These are phyloP conservation scores for Pseudomyrmex cubaensis DNA, from an alignment of 1,140 invertebrate genomes.

Conservation along the genomic window DNA sequence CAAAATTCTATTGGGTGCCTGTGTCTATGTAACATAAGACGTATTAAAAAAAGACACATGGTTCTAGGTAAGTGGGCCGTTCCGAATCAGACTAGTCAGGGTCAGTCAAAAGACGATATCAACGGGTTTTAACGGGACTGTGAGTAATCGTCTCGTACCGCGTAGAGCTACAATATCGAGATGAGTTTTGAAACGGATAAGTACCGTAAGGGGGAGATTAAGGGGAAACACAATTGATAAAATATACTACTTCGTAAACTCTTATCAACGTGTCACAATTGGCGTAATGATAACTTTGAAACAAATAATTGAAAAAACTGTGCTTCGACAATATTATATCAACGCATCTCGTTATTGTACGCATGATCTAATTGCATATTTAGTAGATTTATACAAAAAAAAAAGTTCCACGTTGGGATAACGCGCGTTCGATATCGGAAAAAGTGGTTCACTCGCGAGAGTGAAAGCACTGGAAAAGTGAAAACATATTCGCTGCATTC, in stretches of 20 bases:
- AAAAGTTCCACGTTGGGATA: neutral
- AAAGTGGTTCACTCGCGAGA: conserved; percentile 66
- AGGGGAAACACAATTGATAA: neutral
- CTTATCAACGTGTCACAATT: neutral
- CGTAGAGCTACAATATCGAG: conserved; percentile 46
- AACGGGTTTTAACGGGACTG: conserved; percentile 80
- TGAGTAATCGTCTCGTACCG: conserved; percentile 81
- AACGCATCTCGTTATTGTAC: neutral
- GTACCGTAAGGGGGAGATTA: neutral
- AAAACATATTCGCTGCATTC: conserved; percentile 66
- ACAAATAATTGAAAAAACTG: neutral
- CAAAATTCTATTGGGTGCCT: conserved; percentile 34
- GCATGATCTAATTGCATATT: conserved; percentile 2
- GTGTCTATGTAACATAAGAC: conserved; percentile 55
- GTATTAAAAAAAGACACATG: conserved; percentile 53
- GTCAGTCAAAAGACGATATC: conserved; percentile 65
- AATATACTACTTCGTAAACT: too few species aligned
- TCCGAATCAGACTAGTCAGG: conserved; percentile 72
- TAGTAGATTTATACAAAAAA: neutral
- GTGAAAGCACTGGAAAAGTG: conserved; percentile 73
- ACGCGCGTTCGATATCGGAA: conserved; percentile 59
- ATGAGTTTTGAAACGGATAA: conserved; percentile 22
- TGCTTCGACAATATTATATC: neutral
- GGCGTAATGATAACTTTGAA: neutral
- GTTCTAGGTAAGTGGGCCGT: conserved; percentile 74